phyloP scores from a whole-genome alignment of 2,888 invertebrate genomes.

The Orchesellides sinensis region DNA sequence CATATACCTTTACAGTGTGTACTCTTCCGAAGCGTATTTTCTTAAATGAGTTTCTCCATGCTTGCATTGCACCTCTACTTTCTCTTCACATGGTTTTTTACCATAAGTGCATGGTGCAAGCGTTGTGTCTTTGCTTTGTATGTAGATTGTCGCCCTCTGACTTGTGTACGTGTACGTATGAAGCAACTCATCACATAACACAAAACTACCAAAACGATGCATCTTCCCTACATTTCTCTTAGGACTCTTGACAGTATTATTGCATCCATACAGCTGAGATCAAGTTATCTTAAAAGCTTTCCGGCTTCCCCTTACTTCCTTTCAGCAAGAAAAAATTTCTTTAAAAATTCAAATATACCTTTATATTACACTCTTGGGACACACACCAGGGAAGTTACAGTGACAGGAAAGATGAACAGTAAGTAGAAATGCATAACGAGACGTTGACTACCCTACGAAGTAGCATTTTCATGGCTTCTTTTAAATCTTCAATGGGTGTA shows the following conservation, averaged over 20 bases:
- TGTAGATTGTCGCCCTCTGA: background rate
- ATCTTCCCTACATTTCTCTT: background rate
- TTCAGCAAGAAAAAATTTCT: background rate
- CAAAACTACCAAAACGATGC: background rate
- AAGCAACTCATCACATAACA: background rate
- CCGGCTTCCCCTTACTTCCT: background rate
- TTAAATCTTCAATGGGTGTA: too few relatives aligned
- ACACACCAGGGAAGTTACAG: background rate
- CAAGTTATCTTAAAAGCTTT: constrained; percentile 18
- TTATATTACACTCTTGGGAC: background rate
- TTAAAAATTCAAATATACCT: constrained; percentile 13
- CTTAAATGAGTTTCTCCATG: too few relatives aligned
- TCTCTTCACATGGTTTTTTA: too few relatives aligned
- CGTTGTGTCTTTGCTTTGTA: too few relatives aligned
- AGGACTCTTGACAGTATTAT: background rate
- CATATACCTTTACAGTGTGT: too few relatives aligned
- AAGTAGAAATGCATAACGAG: background rate
- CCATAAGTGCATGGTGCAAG: too few relatives aligned
- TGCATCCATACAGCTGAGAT: constrained; percentile 10
- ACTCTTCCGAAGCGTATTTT: too few relatives aligned
- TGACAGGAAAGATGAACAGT: background rate
- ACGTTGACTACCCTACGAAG: too few relatives aligned
- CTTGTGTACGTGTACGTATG: background rate
- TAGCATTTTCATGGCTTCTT: too few relatives aligned
- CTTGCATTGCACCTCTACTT: too few relatives aligned